Evolutionary conservation across 2,888 invertebrate species (phyloP).

Genomic region (Limnephilus lunatus): DNA sequence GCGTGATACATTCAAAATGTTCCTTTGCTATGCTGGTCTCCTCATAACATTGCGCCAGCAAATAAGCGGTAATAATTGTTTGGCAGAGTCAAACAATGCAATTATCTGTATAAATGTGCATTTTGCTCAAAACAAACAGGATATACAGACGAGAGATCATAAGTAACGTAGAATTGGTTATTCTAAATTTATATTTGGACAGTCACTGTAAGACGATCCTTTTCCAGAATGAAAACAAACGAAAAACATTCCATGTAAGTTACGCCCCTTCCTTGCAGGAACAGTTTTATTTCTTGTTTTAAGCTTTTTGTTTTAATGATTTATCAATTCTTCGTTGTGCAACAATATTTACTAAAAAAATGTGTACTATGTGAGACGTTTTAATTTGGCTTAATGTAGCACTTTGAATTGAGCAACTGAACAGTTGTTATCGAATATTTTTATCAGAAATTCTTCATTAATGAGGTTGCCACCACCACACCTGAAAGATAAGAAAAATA

Average conservation of each 20-base stretch:
- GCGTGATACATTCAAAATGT: constrained; percentile 13
- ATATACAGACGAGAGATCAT: neutral
- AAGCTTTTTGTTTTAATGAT: neutral
- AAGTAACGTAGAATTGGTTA: neutral
- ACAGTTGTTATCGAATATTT: constrained; percentile 7
- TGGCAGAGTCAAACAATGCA: neutral
- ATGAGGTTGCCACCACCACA: constrained; percentile 27
- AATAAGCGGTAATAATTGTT: neutral
- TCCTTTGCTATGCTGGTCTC: neutral
- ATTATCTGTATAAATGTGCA: neutral
- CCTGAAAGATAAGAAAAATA: constrained; percentile 17
- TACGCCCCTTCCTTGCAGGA: neutral
- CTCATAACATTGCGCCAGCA: neutral
- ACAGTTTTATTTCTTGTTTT: neutral
- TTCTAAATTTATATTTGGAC: neutral
- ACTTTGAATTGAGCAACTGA: neutral
- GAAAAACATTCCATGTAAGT: neutral
- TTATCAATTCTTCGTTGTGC: neutral
- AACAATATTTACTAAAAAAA: neutral
- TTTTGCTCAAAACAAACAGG: neutral
- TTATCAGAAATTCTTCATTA: constrained; percentile 6
- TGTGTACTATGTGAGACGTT: neutral
- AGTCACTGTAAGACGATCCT: neutral
- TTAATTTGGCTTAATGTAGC: neutral
- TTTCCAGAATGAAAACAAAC: neutral